Percentiles rank a stretch among this genome's conserved stretches.
These are phyloP conservation scores for Apostichopus japonicus DNA, from an alignment of 35 echinoderm and acorn worm species.

Conservation along the genomic window DNA sequence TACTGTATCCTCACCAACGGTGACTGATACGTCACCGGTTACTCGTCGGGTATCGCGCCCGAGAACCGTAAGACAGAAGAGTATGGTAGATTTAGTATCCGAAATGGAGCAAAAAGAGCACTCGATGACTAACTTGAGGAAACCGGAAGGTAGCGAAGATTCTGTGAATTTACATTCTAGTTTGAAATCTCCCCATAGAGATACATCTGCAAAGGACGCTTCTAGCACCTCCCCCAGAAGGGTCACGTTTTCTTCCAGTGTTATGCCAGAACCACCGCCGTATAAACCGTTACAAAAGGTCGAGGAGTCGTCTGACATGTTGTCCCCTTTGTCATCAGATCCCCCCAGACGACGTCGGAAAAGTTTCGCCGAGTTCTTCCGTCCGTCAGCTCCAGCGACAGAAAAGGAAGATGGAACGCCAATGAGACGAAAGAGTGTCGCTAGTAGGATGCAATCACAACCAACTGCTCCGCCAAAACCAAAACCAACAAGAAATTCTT, in stretches of 20 bases:
- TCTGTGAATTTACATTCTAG: neutral
- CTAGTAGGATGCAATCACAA: constrained; percentile 53
- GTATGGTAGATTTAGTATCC: constrained; percentile 47
- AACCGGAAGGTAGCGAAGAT: neutral
- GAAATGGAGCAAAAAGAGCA: constrained; percentile 16
- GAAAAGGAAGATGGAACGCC: constrained; percentile 5
- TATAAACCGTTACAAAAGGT: neutral
- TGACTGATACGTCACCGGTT: no score
- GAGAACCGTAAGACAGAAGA: neutral
- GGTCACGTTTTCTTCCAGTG: constrained; percentile 11
- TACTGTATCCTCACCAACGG: no score
- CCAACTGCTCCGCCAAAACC: neutral
- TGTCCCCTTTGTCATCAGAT: neutral
- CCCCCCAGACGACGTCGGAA: constrained; percentile 23
- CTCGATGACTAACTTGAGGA: constrained; percentile 36
- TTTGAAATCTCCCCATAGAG: neutral
- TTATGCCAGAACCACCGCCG: neutral
- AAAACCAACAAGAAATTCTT: neutral
- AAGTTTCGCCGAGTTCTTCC: constrained; percentile 29
- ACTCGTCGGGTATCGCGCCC: neutral
- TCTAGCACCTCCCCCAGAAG: neutral
- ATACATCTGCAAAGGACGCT: neutral
- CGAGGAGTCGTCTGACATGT: neutral
- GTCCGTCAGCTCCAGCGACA: neutral
- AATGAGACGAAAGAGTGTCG: constrained; percentile 55